phyloP scores from a whole-genome alignment of 2,888 invertebrate species.

The Luperina testacea region DNA sequence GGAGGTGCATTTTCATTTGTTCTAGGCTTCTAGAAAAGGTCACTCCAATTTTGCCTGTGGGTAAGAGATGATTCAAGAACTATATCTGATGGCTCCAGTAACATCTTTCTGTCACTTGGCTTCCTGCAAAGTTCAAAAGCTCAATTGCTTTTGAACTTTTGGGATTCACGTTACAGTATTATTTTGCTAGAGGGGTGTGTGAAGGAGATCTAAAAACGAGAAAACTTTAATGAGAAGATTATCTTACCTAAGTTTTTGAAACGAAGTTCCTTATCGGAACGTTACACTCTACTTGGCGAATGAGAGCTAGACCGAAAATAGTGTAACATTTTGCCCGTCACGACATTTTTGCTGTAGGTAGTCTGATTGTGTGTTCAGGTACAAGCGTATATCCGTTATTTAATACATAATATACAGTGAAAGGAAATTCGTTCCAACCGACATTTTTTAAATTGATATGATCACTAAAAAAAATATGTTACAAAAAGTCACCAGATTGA shows the following conservation, averaged over 20 bases:
- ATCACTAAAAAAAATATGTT: not conserved
- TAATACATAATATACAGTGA: not conserved
- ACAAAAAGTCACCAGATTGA: not conserved
- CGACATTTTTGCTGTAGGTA: not conserved
- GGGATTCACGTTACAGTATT: not conserved
- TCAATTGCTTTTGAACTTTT: not conserved
- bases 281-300: not conserved
- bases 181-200: not conserved
- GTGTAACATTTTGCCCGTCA: not conserved
- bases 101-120: not conserved
- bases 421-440: not conserved
- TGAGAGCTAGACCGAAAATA: not conserved
- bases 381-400: not conserved
- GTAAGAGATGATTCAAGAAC: not conserved
- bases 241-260: not conserved
- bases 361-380: not conserved
- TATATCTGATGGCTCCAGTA: not conserved
- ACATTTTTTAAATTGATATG: not conserved
- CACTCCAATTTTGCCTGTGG: not conserved
- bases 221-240: not conserved
- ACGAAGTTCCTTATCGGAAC: not conserved
- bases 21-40: not conserved
- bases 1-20: not conserved
- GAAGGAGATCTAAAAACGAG: not conserved
- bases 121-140: not conserved